Percentiles rank a stretch among this genome's conserved stretches.
phyloP scores from a whole-genome alignment of 1,140 invertebrate genomes.

The Lordiphosa mommai region DNA sequence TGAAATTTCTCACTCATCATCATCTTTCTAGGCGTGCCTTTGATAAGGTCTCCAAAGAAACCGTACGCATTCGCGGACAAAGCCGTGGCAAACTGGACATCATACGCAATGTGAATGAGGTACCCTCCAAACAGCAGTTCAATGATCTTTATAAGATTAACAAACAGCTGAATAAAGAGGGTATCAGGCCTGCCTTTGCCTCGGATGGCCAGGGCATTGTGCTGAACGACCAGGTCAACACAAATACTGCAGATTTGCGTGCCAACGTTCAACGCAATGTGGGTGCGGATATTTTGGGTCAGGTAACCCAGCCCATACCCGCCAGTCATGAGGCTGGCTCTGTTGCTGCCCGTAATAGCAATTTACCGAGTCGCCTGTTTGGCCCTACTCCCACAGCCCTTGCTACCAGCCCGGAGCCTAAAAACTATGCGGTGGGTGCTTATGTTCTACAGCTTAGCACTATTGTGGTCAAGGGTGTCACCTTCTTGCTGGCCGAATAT shows the following conservation, averaged over 20 bases:
- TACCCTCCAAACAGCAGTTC: constrained; percentile 58
- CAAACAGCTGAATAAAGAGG: constrained; percentile 44
- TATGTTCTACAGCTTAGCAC: constrained; percentile 20
- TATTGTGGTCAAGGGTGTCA: constrained; percentile 15
- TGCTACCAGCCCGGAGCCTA: constrained; percentile 5
- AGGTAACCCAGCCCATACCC: constrained; percentile 33
- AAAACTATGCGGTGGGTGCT: constrained; percentile 26
- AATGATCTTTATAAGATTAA: constrained; percentile 73
- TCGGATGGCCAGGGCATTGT: constrained; percentile 34
- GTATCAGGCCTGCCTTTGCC: constrained; percentile 42
- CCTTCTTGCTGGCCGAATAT: constrained; percentile 15
- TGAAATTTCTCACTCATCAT: background rate
- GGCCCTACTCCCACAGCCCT: background rate
- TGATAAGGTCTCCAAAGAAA: constrained; percentile 63
- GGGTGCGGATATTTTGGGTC: constrained; percentile 44
- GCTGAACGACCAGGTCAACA: constrained; percentile 49
- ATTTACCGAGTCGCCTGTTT: constrained; percentile 6
- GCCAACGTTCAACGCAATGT: constrained; percentile 57
- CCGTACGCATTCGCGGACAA: constrained; percentile 41
- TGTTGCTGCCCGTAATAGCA: background rate
- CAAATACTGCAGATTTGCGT: constrained; percentile 34
- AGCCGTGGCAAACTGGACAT: constrained; percentile 54
- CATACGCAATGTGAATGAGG: constrained; percentile 66
- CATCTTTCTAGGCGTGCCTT: constrained; percentile 42
- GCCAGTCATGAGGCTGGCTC: background rate